Conservation (phyloP, 2,113 vertebrate genomes). For the Macrotis lagotis region DNA sequence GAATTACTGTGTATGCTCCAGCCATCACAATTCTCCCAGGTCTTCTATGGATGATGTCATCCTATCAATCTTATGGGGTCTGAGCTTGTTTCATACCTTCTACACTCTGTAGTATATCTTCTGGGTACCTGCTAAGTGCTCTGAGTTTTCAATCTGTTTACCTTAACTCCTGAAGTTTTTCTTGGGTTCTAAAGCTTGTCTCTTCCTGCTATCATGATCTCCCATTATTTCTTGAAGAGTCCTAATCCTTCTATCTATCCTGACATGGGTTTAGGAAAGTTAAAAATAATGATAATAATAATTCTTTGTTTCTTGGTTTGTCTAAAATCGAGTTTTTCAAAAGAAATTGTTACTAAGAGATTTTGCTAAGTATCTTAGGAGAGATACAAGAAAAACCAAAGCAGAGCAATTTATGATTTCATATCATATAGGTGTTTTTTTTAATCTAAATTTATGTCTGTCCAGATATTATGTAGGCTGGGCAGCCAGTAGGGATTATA, state of each 20-base stretch:
- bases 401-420: background rate
- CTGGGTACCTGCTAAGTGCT: too few species aligned
- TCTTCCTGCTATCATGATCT: background rate
- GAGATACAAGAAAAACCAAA: background rate
- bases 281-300: background rate
- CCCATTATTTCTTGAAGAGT: background rate
- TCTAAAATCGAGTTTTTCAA: background rate
- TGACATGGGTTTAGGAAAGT: background rate
- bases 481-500: background rate
- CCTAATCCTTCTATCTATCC: background rate
- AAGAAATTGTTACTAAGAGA: background rate
- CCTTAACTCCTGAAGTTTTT: background rate
- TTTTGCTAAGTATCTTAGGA: background rate
- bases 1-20: background rate
- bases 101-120: background rate
- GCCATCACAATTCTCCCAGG: background rate
- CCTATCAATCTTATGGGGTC: background rate
- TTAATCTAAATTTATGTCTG: background rate
- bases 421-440: background rate
- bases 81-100: background rate
- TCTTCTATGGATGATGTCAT: background rate
- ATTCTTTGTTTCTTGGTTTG: background rate
- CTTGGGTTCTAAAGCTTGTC: background rate
- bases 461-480: background rate
- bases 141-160: background rate